Evolutionary conservation across 2,113 vertebrate genomes (phyloP), one percentile per base, ranked within the genome.

Genomic region (Pollachius pollachius): DNA sequence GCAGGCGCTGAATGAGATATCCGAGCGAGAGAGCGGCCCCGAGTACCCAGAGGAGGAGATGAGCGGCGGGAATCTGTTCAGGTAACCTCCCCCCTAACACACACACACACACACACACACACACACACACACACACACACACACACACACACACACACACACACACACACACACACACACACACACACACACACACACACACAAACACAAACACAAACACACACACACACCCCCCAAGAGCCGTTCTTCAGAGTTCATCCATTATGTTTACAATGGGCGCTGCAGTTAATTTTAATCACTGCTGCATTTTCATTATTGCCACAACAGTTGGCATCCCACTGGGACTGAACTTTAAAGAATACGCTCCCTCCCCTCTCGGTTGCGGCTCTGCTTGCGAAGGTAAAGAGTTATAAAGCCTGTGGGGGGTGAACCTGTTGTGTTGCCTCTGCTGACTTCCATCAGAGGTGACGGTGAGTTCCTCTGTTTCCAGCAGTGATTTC

Each of bases 41-140:
- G 68, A 48, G 27, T 90, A 91, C 71, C 81, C 93, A 75, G 95
- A 97, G 74, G 97, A 98, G 76, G 96, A 98, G 84, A 91, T 90
- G 77, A 87, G 91, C 68, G 93, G 92, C 63, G 96, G 96, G 75
- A 97, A 94, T 84, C 94, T 99, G 82, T 95, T 98, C 86, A 96
- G 97, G 97, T 98, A 87, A 81, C 9, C 17, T 37, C 48, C 15
- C 5, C 23, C 41, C 4, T 18, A 34, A 6, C 3, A 3, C 3
- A 4, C 37, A 41, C 37, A 41, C 37, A 41, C 37, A 41, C 5
- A 41, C 37, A 41, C 37, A 41, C 37, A 48, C 9, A 48, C 8
- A 41, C 41, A 48, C 41, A 48, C 41, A 48, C 9, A 48, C 41
- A 48, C 41, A 48, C 41, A 48, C 41, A 48, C 41, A 48, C 41